Evolutionary conservation across 2,113 vertebrate genomes (phyloP), one percentile per base, ranked within the genome.

Genomic region (Motacilla alba): DNA sequence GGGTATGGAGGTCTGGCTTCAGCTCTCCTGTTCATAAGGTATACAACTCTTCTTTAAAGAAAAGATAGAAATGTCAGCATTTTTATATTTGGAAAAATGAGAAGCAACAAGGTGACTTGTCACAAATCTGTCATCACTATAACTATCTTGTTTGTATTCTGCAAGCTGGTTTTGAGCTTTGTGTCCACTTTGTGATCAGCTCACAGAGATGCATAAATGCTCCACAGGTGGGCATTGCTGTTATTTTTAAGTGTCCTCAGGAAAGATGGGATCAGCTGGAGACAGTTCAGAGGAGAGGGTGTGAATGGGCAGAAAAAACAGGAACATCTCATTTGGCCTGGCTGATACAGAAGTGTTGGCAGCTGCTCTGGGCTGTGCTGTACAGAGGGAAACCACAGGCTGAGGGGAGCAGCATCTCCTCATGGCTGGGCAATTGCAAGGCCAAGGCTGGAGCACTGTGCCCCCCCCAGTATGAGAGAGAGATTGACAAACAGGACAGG

Each of bases 381-480:
- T 26, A 13, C 44, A 60, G 30, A n/a, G 37, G 44, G 41, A 27
- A 82, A 68, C 6, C 55, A 56, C 26, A 52, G 18, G 41, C 15
- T 43, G 27, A 46, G 39, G 8, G 13, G 19, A 83, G 49, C 21
- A 69, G 50, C 39, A 83, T 68, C 49, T 79, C 43, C 30, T 26
- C 13, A 2, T 9, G 16, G 16, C n/a, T 64, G 41, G 27, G 30
- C 27, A 62, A 46, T 41, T 58, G 23, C 12, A 52, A 50, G 30
- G 41, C 19, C 30, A 19, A 2, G 4, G 31, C 41, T 92, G 56
- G 46, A 58, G 74, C 9, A 11, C 41, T 8, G 11, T 83, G 39
- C 39, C 4, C 9, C 4, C 9, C 26, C 4, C 28, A 23, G 20
- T 23, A 14, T 0, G 3, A 47, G 6, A 81, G 9, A 62, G 49